Conservation (phyloP, 2,797 vertebrate genomes). For the Manis javanica region DNA sequence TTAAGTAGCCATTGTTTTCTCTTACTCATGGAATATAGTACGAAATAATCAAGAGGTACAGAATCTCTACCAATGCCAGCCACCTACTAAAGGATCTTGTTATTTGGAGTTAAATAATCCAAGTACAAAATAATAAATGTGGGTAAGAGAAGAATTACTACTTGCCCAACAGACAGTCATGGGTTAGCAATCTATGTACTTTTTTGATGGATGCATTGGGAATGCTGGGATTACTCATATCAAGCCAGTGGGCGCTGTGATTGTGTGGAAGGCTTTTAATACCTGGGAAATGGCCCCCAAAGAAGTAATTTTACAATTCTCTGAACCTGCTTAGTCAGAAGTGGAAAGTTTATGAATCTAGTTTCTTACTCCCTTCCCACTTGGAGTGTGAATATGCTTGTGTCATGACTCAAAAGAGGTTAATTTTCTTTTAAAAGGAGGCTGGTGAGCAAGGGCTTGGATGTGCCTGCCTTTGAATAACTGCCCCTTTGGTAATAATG, state of each 20-base stretch:
- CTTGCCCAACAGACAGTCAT: neutral
- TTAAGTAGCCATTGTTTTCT: neutral
- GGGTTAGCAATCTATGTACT: neutral
- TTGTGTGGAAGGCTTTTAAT: neutral
- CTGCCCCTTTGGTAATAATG: constrained; percentile 6
- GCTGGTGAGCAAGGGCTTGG: neutral
- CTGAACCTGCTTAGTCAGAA: neutral
- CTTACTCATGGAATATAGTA: neutral
- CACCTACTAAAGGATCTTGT: neutral
- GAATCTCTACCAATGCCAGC: neutral
- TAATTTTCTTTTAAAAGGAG: neutral
- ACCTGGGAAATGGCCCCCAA: neutral
- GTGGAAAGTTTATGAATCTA: neutral
- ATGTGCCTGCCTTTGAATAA: neutral
- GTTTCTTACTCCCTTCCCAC: neutral
- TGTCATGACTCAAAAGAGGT: neutral
- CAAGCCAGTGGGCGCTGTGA: neutral
- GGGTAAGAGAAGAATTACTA: neutral
- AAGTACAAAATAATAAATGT: neutral
- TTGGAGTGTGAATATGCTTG: neutral
- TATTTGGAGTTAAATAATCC: neutral
- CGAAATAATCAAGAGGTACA: neutral
- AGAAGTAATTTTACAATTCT: neutral
- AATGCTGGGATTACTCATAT: neutral
- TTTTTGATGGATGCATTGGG: neutral